Percentiles rank a stretch among this genome's conserved stretches.
Evolutionary conservation across 2,888 invertebrate species (phyloP).

Genomic region (Acholoe squamosa): DNA sequence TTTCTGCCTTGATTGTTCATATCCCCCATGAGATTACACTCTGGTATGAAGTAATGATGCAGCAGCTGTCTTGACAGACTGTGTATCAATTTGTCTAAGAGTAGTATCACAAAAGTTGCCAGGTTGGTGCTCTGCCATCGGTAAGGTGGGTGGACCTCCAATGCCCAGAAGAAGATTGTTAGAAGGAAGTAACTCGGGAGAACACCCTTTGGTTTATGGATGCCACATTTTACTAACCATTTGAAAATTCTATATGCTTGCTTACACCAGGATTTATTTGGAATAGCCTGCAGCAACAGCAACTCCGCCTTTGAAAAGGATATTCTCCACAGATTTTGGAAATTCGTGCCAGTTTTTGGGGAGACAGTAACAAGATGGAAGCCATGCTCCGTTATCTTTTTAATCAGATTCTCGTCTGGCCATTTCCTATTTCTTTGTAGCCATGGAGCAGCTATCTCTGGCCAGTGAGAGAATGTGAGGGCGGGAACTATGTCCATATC

Average conservation of each 20-base stretch:
- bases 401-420: neutral
- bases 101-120: neutral
- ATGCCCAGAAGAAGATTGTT: neutral
- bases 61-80: neutral
- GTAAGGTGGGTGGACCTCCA: neutral
- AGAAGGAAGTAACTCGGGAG: constrained; percentile 11
- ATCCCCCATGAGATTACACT: neutral
- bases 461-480: neutral
- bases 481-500: constrained; percentile 11
- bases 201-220: neutral
- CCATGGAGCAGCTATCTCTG: neutral
- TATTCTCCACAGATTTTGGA: neutral
- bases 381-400: neutral
- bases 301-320: constrained; percentile 28
- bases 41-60: constrained; percentile 4
- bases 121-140: neutral
- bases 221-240: neutral
- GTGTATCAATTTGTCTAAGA: neutral
- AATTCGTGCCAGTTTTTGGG: neutral
- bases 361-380: constrained; percentile 16
- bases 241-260: constrained; percentile 19
- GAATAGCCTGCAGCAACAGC: neutral
- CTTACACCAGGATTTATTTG: constrained; percentile 22
- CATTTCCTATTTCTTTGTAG: neutral
- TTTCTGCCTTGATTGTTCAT: neutral